Evolutionary conservation across 1,140 invertebrate species (phyloP).

Genomic region (Pogonus chalceus): DNA sequence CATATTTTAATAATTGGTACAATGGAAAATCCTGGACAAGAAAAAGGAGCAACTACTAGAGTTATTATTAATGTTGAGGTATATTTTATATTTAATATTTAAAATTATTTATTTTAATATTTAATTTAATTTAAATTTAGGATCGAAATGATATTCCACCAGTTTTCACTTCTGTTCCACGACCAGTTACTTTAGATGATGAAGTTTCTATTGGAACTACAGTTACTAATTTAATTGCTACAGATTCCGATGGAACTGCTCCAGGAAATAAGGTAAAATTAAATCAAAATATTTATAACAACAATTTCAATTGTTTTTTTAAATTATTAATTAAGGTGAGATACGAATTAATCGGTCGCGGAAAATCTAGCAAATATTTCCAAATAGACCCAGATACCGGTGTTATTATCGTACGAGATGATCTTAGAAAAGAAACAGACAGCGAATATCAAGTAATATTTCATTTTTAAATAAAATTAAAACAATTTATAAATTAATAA

Average conservation of each 20-base stretch:
- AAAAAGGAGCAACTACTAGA: slow-evolving; percentile 60
- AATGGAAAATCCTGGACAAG: slow-evolving; percentile 61
- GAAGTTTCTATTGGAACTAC: slow-evolving; percentile 68
- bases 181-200: slow-evolving; percentile 74
- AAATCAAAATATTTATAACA: slow-evolving; percentile 4
- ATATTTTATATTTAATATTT: slow-evolving; percentile 25
- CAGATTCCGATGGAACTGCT: slow-evolving; percentile 70
- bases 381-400: slow-evolving; percentile 77
- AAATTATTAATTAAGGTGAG: slow-evolving; percentile 34
- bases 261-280: slow-evolving; percentile 62
- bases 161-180: slow-evolving; percentile 67
- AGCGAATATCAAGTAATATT: slow-evolving; percentile 66
- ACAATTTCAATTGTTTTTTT: background rate
- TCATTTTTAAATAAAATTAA: slow-evolving; percentile 9
- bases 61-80: slow-evolving; percentile 69
- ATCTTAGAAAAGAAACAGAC: slow-evolving; percentile 71
- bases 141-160: slow-evolving; percentile 79
- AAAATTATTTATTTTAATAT: slow-evolving; percentile 2
- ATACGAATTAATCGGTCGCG: slow-evolving; percentile 72
- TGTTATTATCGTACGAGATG: slow-evolving; percentile 64
- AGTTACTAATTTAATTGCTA: slow-evolving; percentile 65
- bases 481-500: background rate
- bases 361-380: slow-evolving; percentile 72
- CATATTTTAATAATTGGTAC: slow-evolving; percentile 72
- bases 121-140: slow-evolving; percentile 31